phyloP scores from a whole-genome alignment of 2,797 vertebrate species.

The Carapus acus region DNA sequence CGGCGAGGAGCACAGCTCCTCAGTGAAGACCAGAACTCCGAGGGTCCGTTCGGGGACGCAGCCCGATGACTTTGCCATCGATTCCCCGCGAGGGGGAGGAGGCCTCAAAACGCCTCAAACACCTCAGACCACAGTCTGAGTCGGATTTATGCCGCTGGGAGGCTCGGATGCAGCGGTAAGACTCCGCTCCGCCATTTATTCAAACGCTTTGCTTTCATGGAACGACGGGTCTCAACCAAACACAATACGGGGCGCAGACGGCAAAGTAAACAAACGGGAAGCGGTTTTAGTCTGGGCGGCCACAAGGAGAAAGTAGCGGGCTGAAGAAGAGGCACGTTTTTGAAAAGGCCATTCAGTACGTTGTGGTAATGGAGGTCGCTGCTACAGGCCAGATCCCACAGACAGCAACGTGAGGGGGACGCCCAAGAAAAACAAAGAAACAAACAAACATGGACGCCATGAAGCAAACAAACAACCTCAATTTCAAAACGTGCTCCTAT shows the following conservation, averaged over 20 bases:
- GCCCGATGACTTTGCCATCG: no score
- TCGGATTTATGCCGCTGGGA: no score
- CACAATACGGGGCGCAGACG: background rate
- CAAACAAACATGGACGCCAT: no score
- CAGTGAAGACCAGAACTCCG: no score
- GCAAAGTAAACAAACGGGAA: slow-evolving; percentile 22
- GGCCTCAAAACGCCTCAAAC: no score
- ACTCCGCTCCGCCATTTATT: background rate
- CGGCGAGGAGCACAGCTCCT: no score
- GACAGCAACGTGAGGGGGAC: slow-evolving; percentile 16
- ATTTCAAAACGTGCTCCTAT: no score
- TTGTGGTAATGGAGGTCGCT: slow-evolving; percentile 44
- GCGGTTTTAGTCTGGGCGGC: slow-evolving; percentile 38
- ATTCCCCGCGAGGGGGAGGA: no score
- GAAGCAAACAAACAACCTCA: slow-evolving; percentile 34
- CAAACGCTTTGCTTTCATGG: background rate
- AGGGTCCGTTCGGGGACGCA: no score
- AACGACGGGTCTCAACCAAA: background rate
- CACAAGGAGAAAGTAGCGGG: slow-evolving; percentile 54
- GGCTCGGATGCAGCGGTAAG: background rate
- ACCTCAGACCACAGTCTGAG: no score
- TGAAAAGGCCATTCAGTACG: slow-evolving; percentile 74
- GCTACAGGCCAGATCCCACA: slow-evolving; percentile 53
- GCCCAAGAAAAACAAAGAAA: slow-evolving; percentile 19
- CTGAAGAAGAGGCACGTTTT: slow-evolving; percentile 74